Evolutionary conservation across 2,888 invertebrate species (phyloP).

Genomic region (Acronicta alni): DNA sequence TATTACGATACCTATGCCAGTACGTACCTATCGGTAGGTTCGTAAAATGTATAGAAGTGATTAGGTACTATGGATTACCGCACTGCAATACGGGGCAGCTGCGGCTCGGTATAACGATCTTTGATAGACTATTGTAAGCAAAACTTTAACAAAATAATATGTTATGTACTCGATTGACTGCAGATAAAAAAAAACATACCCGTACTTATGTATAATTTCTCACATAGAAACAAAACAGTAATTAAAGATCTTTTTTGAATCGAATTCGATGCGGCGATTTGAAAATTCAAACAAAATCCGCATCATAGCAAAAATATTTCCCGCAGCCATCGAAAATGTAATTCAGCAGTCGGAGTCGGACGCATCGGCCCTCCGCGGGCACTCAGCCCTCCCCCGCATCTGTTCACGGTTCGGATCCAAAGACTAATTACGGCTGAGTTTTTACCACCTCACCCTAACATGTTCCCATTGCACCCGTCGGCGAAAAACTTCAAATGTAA

Average conservation of each 20-base stretch:
- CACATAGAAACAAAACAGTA: no score
- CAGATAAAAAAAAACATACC: no score
- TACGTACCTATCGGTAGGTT: conserved; percentile 14
- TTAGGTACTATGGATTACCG: conserved; percentile 36
- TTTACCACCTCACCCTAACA: conserved; percentile 77
- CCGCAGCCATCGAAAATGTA: conserved; percentile 59
- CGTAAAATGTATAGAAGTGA: conserved; percentile 36
- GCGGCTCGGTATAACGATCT: conserved; percentile 16
- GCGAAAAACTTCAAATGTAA: conserved; percentile 66
- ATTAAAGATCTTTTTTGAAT: conserved; percentile 2
- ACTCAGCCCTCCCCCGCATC: conserved; percentile 65
- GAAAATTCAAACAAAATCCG: conserved; percentile 46
- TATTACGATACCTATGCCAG: conserved; percentile 25
- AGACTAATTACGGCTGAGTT: conserved; percentile 84
- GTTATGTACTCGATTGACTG: not conserved
- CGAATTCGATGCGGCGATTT: conserved; percentile 15
- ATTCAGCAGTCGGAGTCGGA: conserved; percentile 61
- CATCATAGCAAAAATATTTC: conserved; percentile 55
- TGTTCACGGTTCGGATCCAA: conserved; percentile 79
- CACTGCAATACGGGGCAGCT: conserved; percentile 33
- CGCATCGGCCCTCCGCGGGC: conserved; percentile 63
- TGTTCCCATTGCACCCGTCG: conserved; percentile 71
- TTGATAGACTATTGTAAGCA: conserved; percentile 4
- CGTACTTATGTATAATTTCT: no score
- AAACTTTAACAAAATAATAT: not conserved